Evolutionary conservation across 2,888 invertebrate species (phyloP), one percentile per base, ranked within the genome.

Genomic region (Drosophila trichaetosa): DNA sequence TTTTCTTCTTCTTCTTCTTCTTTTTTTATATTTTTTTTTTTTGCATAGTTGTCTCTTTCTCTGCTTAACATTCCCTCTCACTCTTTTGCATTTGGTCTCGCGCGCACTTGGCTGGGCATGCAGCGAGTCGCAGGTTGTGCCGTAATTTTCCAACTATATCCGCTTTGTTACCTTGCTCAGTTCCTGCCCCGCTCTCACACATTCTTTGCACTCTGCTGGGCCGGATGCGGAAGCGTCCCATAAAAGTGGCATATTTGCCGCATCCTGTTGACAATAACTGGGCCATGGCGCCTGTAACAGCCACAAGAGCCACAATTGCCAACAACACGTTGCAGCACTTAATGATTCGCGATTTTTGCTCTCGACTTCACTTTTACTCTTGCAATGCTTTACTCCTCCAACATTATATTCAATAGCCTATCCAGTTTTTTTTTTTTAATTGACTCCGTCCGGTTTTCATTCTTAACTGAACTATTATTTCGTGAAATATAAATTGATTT

Each of bases 211-310:
- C 16, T 16, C 46, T 58, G 63, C 42, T 79, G 70, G 66, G 57
- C 69, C 70, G 88, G 85, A 84, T 80, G 42, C 85, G 85, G 90
- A 85, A 82, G 83, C 75, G 66, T 80, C 79, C 83, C 86, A 87
- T 85, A 85, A 85, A 85, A 89, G 80, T 89, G 85, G 80, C 88
- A 89, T 85, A 90, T 89, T 85, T 88, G 90, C 90, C 83, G 87
- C 88, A 88, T 85, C 85, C 90, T 89, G 90, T 85, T 89, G 86
- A 87, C 88, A 85, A 82, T 74, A 87, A 76, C 89, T 89, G 89
- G 65, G 81, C 81, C 84, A 65, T 52, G 62, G 72, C 57, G 76
- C 54, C 59, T 38, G 57, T 18, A 42, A 51, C 48, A 40, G 67
- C 54, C 58, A 49, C 51, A 36, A 57, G 16, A 42, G 46, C n/a